phyloP scores from a whole-genome alignment of 2,888 invertebrate genomes.

The Litoditis marina region DNA sequence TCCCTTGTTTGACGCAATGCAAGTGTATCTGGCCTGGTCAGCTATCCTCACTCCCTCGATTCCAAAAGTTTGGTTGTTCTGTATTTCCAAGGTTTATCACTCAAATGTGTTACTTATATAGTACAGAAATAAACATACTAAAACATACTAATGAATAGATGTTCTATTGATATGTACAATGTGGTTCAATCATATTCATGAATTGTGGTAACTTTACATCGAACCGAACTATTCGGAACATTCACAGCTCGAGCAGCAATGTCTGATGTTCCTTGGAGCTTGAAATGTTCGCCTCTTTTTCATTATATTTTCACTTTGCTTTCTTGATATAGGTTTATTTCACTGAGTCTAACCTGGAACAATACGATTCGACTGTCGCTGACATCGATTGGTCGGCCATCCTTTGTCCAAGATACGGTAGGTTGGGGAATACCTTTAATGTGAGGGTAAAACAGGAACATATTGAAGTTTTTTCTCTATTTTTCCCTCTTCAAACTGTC shows the following conservation, averaged over 20 bases:
- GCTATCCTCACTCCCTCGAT: constrained; percentile 45
- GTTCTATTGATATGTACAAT: neutral
- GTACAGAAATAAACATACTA: neutral
- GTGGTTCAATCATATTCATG: no score
- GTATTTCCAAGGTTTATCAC: constrained; percentile 15
- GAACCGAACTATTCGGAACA: no score
- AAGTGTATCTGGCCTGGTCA: constrained; percentile 70
- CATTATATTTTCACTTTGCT: no score
- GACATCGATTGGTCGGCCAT: constrained; percentile 66
- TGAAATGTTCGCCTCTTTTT: no score
- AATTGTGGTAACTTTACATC: no score
- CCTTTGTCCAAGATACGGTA: constrained; percentile 62
- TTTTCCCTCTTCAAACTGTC: neutral
- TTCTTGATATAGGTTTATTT: neutral
- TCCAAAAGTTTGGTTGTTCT: constrained; percentile 58
- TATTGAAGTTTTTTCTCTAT: neutral
- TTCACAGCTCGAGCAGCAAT: no score
- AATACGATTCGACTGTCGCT: constrained; percentile 32
- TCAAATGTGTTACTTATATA: neutral
- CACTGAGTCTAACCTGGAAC: constrained; percentile 16
- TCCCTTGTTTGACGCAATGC: constrained; percentile 68
- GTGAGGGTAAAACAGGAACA: constrained; percentile 41
- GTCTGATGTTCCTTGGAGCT: no score
- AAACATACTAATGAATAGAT: neutral
- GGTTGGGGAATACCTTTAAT: constrained; percentile 64